Conservation (phyloP, 2,888 invertebrate genomes). For the Oscheius sp. region DNA sequence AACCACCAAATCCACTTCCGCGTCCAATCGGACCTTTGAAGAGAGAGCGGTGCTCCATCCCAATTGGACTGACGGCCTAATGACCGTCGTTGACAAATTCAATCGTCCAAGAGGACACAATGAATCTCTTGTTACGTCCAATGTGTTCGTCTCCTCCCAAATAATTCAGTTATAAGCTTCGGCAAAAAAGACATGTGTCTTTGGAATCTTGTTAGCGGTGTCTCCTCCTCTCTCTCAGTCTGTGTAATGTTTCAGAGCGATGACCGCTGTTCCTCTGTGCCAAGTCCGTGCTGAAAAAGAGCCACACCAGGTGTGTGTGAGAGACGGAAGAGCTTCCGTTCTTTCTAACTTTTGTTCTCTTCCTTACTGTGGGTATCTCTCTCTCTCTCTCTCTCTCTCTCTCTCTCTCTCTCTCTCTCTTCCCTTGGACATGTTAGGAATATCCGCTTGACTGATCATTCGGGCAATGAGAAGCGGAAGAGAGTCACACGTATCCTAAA, state of each 20-base stretch:
- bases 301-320: conserved; percentile 16
- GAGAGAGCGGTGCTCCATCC: not conserved
- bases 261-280: conserved; percentile 28
- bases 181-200: not conserved
- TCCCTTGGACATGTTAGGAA: not conserved
- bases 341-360: not conserved
- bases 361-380: not conserved
- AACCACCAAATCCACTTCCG: too few relatives aligned
- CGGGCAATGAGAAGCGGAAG: not conserved
- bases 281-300: conserved; percentile 15
- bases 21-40: not conserved
- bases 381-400: not conserved
- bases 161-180: not conserved
- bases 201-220: conserved; percentile 4
- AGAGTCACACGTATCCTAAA: not conserved
- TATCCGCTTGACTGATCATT: not conserved
- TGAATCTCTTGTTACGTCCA: too few relatives aligned
- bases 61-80: not conserved
- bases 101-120: not conserved
- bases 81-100: too few relatives aligned
- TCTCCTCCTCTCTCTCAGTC: not conserved
- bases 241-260: conserved; percentile 29
- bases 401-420: not conserved
- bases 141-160: not conserved
- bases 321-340: conserved; percentile 1